Conservation (phyloP, 2,797 vertebrate species). For the Emys orbicularis region DNA sequence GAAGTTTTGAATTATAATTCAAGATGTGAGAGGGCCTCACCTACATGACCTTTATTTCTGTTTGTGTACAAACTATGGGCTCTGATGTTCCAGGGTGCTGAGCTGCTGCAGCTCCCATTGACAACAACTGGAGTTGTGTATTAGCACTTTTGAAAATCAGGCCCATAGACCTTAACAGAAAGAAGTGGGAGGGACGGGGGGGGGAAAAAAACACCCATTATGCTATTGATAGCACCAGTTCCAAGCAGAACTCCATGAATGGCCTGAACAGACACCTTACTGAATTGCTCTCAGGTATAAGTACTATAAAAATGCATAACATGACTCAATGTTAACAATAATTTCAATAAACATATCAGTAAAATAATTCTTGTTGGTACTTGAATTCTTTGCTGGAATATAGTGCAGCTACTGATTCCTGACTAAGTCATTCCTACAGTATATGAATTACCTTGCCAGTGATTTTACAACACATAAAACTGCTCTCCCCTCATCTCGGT, state of each 20-base stretch:
- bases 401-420: background rate
- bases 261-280: background rate
- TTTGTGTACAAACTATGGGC: background rate
- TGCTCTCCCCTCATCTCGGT: background rate
- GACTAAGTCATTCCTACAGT: background rate
- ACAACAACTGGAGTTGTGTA: background rate
- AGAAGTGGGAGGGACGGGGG: background rate
- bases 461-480: background rate
- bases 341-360: background rate
- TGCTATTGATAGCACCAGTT: background rate
- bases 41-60: background rate
- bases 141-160: background rate
- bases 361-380: background rate
- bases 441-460: background rate
- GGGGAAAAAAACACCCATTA: background rate
- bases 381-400: background rate
- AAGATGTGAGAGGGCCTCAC: background rate
- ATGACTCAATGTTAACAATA: background rate
- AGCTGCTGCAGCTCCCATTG: background rate
- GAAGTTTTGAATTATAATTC: background rate
- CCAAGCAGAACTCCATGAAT: accelerated
- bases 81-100: background rate
- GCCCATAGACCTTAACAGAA: background rate
- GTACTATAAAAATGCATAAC: background rate
- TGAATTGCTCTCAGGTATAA: background rate